A percentile compares a stretch with the other conserved stretches of the same genome.
These are phyloP conservation scores for Todiramphus chloris DNA, from an alignment of 2,113 vertebrate species.

Conservation along the genomic window DNA sequence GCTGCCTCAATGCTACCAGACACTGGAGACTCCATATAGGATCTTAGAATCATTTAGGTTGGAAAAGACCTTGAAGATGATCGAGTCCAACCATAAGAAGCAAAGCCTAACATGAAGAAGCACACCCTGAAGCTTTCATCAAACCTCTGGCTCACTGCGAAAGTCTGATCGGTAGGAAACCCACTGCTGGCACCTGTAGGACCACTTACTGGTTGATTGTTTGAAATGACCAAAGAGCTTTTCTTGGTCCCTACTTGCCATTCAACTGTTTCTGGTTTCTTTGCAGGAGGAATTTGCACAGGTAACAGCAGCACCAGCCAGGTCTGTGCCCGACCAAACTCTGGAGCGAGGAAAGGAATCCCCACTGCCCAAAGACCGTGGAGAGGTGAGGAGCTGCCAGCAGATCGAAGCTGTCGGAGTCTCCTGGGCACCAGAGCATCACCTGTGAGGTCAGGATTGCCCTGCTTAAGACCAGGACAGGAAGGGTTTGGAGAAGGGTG, in stretches of 20 bases:
- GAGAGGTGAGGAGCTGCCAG: not conserved
- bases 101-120: not conserved
- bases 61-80: not conserved
- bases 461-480: not conserved
- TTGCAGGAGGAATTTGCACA: not conserved
- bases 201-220: not conserved
- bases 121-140: not conserved
- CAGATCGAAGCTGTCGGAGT: rapidly evolving
- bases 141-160: not conserved
- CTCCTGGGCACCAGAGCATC: not conserved
- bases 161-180: not conserved
- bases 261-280: not conserved
- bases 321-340: not conserved
- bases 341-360: not conserved
- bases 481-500: not conserved
- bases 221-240: not conserved
- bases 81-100: not conserved
- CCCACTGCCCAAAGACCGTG: not conserved
- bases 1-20: not conserved
- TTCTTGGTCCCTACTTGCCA: not conserved
- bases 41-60: not conserved
- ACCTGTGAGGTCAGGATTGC: not conserved
- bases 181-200: not conserved
- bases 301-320: not conserved
- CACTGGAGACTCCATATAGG: not conserved